A percentile compares a stretch with the other conserved stretches of the same genome.
These are phyloP conservation scores for Erpornis zantholeuca DNA, from an alignment of 2,113 vertebrate species.

Conservation along the genomic window DNA sequence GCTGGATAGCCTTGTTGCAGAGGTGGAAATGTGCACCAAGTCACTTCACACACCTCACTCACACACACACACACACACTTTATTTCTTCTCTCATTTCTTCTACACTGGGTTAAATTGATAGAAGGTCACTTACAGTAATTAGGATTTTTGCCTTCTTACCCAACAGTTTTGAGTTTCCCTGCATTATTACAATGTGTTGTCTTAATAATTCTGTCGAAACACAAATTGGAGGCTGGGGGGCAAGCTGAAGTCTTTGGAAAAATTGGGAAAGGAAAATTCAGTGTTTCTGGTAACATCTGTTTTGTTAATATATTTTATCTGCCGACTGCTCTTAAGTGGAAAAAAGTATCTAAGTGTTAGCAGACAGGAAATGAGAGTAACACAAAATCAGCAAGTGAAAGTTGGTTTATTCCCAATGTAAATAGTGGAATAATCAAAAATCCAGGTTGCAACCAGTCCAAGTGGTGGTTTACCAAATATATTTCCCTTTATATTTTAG, in stretches of 20 bases:
- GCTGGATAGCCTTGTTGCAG: neutral
- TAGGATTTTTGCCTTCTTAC: neutral
- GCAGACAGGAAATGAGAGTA: constrained; percentile 35
- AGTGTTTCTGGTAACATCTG: constrained; percentile 23
- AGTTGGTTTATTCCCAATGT: constrained; percentile 29
- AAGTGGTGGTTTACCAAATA: constrained; percentile 21
- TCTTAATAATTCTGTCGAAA: neutral
- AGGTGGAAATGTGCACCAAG: neutral
- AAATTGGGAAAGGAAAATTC: neutral
- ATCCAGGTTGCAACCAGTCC: constrained; percentile 7
- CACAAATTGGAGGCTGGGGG: neutral
- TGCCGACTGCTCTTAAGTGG: neutral
- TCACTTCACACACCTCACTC: neutral
- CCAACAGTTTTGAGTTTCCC: neutral
- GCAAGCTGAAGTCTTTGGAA: neutral
- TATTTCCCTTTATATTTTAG: neutral
- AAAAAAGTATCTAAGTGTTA: constrained; percentile 45
- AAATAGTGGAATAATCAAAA: constrained; percentile 52
- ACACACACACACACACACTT: neutral
- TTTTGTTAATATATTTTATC: neutral
- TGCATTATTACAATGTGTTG: neutral
- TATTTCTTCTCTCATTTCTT: neutral
- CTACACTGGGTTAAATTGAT: neutral
- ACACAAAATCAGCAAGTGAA: neutral
- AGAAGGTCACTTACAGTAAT: neutral